Evolutionary conservation across 30 jellyfish, hydroid and myxozoan species (phyloP).

Genomic region (Calvadosia cruxmelitensis): DNA sequence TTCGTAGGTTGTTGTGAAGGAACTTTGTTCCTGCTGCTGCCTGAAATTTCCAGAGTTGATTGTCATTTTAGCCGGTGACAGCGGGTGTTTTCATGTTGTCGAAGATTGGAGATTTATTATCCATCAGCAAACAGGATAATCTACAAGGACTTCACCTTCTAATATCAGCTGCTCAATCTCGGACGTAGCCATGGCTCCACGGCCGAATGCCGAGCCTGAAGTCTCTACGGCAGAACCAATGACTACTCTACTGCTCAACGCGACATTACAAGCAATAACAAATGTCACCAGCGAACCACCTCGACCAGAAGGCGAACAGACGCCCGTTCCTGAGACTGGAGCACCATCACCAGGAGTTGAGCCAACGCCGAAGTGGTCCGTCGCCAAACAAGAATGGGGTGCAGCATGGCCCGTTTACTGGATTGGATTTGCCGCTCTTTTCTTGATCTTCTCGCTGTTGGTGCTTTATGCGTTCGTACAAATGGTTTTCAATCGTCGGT

Average conservation of each 20-base stretch:
- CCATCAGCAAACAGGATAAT: no score
- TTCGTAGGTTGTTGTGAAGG: no score
- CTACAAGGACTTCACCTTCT: background rate
- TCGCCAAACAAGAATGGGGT: constrained; percentile 39
- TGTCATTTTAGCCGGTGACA: no score
- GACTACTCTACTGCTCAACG: no score
- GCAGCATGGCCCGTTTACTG: constrained; percentile 54
- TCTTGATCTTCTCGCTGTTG: constrained; percentile 9
- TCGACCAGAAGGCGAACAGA: background rate
- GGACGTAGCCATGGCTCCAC: constrained; percentile 3
- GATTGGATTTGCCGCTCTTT: constrained; percentile 51
- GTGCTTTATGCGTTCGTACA: constrained; percentile 19
- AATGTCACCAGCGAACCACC: background rate
- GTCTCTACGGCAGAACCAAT: background rate
- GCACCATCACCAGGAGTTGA: constrained; percentile 19
- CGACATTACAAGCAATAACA: background rate
- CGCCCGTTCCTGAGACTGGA: background rate
- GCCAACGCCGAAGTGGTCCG: constrained; percentile 53
- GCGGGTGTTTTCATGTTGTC: no score
- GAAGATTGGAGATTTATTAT: no score
- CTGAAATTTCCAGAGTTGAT: background rate
- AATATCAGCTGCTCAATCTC: background rate
- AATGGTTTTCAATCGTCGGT: constrained; percentile 3
- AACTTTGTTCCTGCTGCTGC: no score
- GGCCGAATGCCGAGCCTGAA: constrained; percentile 23